Conservation (phyloP, 1,140 invertebrate species). For the Periplaneta americana region DNA sequence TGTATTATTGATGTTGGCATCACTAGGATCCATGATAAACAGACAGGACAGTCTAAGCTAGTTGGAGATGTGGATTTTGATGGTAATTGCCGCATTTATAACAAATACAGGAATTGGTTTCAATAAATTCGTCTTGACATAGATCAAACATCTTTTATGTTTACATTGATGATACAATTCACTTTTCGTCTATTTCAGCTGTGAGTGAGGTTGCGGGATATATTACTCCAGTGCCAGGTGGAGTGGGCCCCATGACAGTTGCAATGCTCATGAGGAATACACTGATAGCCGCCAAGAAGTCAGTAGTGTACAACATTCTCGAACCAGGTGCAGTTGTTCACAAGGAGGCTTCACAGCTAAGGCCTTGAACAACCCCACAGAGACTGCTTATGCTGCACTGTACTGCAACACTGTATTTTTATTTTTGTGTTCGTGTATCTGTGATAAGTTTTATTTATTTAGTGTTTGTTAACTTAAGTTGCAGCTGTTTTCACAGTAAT, state of each 20-base stretch:
- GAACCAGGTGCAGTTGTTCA: constrained; percentile 23
- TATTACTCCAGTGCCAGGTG: constrained; percentile 82
- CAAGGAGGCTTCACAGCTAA: constrained; percentile 23
- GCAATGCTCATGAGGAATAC: constrained; percentile 87
- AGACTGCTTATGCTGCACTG: no score
- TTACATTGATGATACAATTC: no score
- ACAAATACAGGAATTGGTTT: no score
- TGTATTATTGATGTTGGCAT: constrained; percentile 87
- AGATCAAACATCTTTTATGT: no score
- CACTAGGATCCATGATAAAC: constrained; percentile 56
- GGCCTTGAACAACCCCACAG: constrained; percentile 13
- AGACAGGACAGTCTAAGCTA: constrained; percentile 62
- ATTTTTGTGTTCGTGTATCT: no score
- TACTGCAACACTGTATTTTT: no score
- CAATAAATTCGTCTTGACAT: no score
- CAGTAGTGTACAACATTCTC: constrained; percentile 24
- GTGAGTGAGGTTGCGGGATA: constrained; percentile 59
- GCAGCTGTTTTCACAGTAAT: no score
- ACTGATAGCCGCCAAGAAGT: constrained; percentile 52
- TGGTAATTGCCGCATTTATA: constrained; percentile 35
- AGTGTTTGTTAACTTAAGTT: no score
- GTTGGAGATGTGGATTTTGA: constrained; percentile 88
- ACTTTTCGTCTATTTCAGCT: no score
- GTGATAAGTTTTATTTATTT: no score
- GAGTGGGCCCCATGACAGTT: constrained; percentile 86